Base-by-base conservation (phyloP, 1,140 invertebrate species). In the Lepidurus packardi region DNA sequence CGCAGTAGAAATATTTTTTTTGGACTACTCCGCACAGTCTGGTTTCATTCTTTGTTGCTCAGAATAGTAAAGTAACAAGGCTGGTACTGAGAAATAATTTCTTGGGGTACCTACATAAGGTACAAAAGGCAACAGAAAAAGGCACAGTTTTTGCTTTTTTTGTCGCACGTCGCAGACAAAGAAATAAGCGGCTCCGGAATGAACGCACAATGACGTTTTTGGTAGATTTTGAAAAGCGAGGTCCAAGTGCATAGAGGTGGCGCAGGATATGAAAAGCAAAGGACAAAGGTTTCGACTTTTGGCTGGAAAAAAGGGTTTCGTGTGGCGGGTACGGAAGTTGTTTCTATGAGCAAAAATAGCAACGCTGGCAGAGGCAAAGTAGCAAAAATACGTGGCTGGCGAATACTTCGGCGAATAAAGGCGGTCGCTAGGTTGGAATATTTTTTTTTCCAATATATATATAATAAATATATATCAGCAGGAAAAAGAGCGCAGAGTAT, bases 231-330 rank as follows among this genome's bases (percentile, higher is more conserved):
- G 77, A 43, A 73, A 78, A 16, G 42, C 25, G 74, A 41, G 44
- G 73, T 43, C 41, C 44, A 24, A 44, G 74, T 24, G 73, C n/a
- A 24, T 43, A 75, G 45, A 76, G 42, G 76, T 45, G 44, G 41
- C 21, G 74, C 44, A 13, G n/a, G 74, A 78, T 25, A 76, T n/a
- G 45, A 75, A 74, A 75, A 77, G 73, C 34, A 74, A 78, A 44
- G 9, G 65, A 73, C 24, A 41, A 74, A 25, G 34, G 34, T 34
- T 34, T 34, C 34, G 4, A 34, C 34, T 34, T 34, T 34, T 34
- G 34, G 34, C 34, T 2, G 34, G 34, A 34, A 34, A 34, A 34
- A 34, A 25, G 25, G 34, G 34, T 34, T 34, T 34, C 34, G 34
- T 34, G 34, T 34, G 34, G 34, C 34, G 34, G 34, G 34, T 34